These are phyloP conservation scores for Rhagoletis zephyria DNA, from an alignment of 1,140 invertebrate genomes.

Conservation along the genomic window DNA sequence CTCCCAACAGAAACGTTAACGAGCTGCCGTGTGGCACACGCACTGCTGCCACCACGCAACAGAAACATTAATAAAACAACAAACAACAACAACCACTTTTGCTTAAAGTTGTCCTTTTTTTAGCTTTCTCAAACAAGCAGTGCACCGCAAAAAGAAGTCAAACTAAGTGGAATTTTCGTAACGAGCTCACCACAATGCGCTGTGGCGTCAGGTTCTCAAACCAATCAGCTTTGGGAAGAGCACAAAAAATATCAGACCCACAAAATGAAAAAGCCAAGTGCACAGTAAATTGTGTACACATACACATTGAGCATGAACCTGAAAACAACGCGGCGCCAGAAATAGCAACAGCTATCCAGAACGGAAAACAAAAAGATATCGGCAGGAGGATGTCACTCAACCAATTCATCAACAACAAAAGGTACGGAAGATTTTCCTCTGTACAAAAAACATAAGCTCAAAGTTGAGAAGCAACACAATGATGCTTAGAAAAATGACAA, in stretches of 20 bases:
- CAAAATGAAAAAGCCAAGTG: neutral
- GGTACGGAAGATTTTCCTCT: neutral
- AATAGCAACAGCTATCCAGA: slow-evolving; percentile 21
- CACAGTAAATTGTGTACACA: neutral
- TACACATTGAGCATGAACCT: neutral
- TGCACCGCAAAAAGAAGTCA: neutral
- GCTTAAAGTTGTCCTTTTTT: neutral
- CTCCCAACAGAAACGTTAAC: slow-evolving; percentile 20
- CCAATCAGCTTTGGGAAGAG: slow-evolving; percentile 5
- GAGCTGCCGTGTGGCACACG: slow-evolving; percentile 30
- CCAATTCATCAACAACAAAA: slow-evolving; percentile 36
- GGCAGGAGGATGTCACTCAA: slow-evolving; percentile 2
- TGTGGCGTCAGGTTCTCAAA: neutral
- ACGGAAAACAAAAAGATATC: neutral
- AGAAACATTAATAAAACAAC: slow-evolving; percentile 36
- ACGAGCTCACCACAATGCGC: slow-evolving; percentile 29
- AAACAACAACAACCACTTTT: neutral
- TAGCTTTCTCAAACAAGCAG: neutral
- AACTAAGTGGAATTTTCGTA: slow-evolving; percentile 40
- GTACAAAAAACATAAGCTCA: neutral
- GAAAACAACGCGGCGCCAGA: neutral
- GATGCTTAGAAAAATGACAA: slow-evolving; percentile 12
- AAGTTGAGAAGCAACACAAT: slow-evolving; percentile 1
- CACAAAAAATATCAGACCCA: slow-evolving; percentile 27
- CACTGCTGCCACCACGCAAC: slow-evolving; percentile 36